Conservation (phyloP, 2,888 invertebrate genomes). For the Cryptocheilus praepositus region DNA sequence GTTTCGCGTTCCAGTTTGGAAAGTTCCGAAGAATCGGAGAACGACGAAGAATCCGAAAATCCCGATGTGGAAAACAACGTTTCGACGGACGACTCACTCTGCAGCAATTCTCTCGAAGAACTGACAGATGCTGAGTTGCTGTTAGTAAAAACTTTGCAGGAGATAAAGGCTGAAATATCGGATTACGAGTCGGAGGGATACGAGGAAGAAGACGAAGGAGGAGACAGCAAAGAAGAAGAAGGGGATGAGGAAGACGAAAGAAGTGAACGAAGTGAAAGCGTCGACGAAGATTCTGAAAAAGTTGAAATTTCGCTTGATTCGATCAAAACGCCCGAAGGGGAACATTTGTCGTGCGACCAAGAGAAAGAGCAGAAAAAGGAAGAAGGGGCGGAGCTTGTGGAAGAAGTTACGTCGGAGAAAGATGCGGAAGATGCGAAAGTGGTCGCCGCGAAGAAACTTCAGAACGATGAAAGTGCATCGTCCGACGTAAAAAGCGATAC, state of each 20-base stretch:
- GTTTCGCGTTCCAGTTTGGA: constrained; percentile 28
- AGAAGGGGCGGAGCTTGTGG: constrained; percentile 11
- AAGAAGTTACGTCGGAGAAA: background rate
- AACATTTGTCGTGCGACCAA: constrained; percentile 28
- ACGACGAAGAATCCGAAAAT: constrained; percentile 38
- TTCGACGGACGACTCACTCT: constrained; percentile 15
- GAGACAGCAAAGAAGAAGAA: constrained; percentile 29
- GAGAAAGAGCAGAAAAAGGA: constrained; percentile 24
- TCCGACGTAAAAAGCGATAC: constrained; percentile 13
- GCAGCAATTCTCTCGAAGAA: constrained; percentile 65
- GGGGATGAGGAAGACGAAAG: constrained; percentile 21
- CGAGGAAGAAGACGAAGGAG: constrained; percentile 18
- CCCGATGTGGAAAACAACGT: constrained; percentile 25
- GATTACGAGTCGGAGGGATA: constrained; percentile 63
- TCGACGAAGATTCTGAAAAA: constrained; percentile 4
- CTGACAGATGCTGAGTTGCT: constrained; percentile 66
- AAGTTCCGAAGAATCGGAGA: too few species aligned
- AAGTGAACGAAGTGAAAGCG: background rate
- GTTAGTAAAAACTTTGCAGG: constrained; percentile 66
- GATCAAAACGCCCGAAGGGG: constrained; percentile 17
- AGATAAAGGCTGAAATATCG: constrained; percentile 69
- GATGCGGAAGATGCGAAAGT: background rate
- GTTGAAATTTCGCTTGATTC: constrained; percentile 21
- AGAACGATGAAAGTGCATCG: constrained; percentile 17
- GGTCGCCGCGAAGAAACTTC: constrained; percentile 12